A percentile compares a stretch with the other conserved stretches of the same genome.
phyloP scores from a whole-genome alignment of 1,140 invertebrate genomes.

The Pogonognathellus flavescens region DNA sequence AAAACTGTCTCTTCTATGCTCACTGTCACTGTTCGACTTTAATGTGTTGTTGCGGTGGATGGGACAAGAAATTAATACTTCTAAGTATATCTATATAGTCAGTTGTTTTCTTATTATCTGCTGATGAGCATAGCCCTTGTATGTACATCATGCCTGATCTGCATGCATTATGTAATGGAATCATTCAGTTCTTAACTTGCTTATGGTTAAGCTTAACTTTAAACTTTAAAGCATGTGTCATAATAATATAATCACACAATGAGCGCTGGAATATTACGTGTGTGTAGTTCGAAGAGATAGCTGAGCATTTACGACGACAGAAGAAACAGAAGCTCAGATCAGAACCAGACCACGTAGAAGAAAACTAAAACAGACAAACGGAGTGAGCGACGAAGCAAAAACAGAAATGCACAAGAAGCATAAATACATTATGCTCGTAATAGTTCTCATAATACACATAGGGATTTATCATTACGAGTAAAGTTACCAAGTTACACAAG shows the following conservation, averaged over 20 bases:
- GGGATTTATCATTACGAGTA: not conserved
- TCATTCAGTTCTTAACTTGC: not conserved
- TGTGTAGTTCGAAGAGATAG: not conserved
- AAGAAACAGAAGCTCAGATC: conserved; percentile 14
- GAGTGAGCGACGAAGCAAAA: not conserved
- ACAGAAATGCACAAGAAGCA: not conserved
- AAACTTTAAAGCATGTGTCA: not conserved
- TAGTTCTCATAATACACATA: too few relatives aligned
- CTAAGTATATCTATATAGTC: not conserved
- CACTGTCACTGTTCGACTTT: not conserved
- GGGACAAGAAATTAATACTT: not conserved
- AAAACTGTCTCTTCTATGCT: conserved; percentile 46
- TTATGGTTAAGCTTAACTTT: too few relatives aligned
- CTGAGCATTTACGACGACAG: not conserved
- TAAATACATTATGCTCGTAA: not conserved
- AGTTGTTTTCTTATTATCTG: not conserved
- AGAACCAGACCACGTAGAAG: not conserved
- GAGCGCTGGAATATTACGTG: not conserved
- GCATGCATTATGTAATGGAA: conserved; percentile 7
- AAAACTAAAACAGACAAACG: conserved; percentile 10
- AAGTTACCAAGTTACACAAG: not conserved
- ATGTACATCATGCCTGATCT: not conserved
- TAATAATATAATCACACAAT: conserved; percentile 7
- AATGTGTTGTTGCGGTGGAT: not conserved
- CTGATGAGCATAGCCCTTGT: too few relatives aligned